Percentiles rank a stretch among this genome's conserved stretches.
Conservation (phyloP, 2,113 vertebrate species). For the Tor tambroides region DNA sequence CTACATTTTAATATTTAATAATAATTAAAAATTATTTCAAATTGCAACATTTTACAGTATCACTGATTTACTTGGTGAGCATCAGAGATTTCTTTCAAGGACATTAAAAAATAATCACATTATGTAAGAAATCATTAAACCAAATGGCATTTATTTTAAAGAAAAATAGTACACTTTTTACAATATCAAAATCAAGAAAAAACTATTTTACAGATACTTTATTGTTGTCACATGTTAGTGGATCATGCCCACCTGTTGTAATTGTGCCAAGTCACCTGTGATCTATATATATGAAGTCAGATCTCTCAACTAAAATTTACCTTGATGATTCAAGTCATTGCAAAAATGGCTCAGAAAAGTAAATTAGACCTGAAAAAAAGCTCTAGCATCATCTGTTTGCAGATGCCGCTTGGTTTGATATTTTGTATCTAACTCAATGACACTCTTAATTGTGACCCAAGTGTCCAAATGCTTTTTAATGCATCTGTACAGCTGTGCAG, state of each 20-base stretch:
- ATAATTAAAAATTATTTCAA: too few species aligned
- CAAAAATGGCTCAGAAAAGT: neutral
- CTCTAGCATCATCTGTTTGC: neutral
- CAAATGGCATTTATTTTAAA: neutral
- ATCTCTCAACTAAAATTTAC: neutral
- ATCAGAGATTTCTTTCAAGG: too few species aligned
- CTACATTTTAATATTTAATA: too few species aligned
- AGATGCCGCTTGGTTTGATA: neutral
- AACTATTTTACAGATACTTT: neutral
- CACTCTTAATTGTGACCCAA: neutral
- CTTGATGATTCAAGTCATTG: too few species aligned
- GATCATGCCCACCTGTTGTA: neutral
- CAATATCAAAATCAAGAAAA: neutral
- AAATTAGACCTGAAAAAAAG: neutral
- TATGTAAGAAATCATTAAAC: neutral
- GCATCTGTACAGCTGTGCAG: neutral
- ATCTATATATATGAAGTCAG: neutral
- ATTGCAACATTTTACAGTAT: too few species aligned
- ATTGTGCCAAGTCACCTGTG: neutral
- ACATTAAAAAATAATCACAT: too few species aligned
- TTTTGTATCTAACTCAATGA: neutral
- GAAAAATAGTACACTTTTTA: neutral
- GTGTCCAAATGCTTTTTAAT: neutral
- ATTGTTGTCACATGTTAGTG: too few species aligned
- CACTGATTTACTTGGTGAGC: too few species aligned